Base-by-base conservation (phyloP, 2,888 invertebrate species). In the Nomada lathburiana region DNA sequence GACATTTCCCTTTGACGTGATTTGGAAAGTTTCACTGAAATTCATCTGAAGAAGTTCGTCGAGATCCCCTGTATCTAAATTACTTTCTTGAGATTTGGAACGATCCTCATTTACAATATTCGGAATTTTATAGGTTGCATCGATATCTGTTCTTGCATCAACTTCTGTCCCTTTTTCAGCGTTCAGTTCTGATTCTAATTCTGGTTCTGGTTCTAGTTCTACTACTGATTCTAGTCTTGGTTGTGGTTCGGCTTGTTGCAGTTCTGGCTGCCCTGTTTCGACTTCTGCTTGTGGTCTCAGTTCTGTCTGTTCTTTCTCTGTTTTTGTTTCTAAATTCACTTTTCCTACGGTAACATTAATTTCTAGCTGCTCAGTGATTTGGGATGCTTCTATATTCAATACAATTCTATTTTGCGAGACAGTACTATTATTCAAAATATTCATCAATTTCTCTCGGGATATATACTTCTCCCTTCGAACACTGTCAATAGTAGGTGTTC, bases 1-100 rank as follows among this genome's bases (percentile, higher is more conserved):
- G 2, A 77, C 65, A 50, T 83, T 78, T 20, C 72, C 77, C 11
- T 68, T 36, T 4, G 79, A 59, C 26, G 36, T 0, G 20, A 83
- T 59, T 23, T 65, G 47, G 11, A 29, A 78, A 29, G 57, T 44
- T 55, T 79, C 1, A 18, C 13, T 13, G 2, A 62, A 29, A 26
- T 26, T 18, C 55, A 84, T 60, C n/a, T 57, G 5, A 2, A 80
- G 65, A 55, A 80, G 65, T 53, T 80, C 55, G 2, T n/a, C 29
- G 13, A 78, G n/a, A 29, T 76, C 29, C 50, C 10, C 29, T 16
- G 18, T 36, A 62, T 75, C n/a, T 44, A n/a, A 42, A 26, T 47
- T 16, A 62, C 2, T 11, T 57, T 16, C 20, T 50, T 36, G 52
- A 42, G 16, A 20, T 36, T 50, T 29, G 42, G 26, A 16, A 16